Conservation (phyloP, 2,113 vertebrate genomes). For the Phyllostomus discolor region DNA sequence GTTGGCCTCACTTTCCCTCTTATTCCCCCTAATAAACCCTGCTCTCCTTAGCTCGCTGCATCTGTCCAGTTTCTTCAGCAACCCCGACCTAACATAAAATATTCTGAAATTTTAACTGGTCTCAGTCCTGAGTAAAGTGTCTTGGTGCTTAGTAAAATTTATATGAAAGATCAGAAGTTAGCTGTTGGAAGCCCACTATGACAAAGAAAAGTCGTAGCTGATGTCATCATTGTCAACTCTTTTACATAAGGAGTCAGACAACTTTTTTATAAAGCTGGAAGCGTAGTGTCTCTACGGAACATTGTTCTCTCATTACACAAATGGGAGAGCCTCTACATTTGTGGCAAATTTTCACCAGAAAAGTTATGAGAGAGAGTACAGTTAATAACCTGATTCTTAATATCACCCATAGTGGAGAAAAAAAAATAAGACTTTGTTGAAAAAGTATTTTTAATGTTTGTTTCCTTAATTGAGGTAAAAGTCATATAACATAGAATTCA, state of each 20-base stretch:
- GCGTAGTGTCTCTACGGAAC: background rate
- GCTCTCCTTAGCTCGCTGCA: too few species aligned
- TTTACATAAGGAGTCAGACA: background rate
- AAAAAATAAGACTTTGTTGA: background rate
- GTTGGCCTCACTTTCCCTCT: too few species aligned
- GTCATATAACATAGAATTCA: background rate
- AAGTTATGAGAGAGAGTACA: background rate
- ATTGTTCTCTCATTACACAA: background rate
- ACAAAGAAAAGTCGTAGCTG: background rate
- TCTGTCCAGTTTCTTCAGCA: too few species aligned
- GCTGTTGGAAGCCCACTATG: background rate
- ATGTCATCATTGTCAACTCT: background rate
- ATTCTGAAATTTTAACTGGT: background rate
- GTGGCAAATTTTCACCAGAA: background rate
- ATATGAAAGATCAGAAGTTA: background rate
- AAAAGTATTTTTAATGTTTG: background rate
- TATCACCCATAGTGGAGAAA: background rate
- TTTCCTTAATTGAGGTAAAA: background rate
- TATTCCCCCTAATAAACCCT: too few species aligned
- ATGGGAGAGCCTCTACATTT: background rate
- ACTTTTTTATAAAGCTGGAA: background rate
- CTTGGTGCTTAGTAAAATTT: background rate
- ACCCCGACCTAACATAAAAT: background rate
- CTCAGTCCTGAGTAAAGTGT: background rate
- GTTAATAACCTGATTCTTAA: background rate